Conservation (phyloP, 2,113 vertebrate genomes). For the Phrynosoma blainvillii region DNA sequence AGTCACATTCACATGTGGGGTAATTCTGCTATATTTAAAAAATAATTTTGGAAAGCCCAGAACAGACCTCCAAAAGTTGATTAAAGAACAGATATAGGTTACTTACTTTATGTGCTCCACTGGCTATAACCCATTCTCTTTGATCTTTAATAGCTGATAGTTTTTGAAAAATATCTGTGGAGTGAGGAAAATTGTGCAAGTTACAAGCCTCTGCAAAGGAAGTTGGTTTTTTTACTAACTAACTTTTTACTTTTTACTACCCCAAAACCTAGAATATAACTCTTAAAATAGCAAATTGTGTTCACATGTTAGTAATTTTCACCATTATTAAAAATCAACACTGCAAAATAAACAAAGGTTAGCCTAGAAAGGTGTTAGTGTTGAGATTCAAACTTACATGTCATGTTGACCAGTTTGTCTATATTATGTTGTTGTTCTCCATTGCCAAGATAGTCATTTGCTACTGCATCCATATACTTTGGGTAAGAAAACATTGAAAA, state of each 20-base stretch:
- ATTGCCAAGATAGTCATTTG: conserved; percentile 74
- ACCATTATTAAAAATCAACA: background rate
- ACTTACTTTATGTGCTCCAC: conserved; percentile 83
- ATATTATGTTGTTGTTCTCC: conserved; percentile 76
- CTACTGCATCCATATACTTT: conserved; percentile 83
- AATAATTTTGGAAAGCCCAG: background rate
- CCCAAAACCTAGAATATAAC: background rate
- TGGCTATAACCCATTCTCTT: conserved; percentile 80
- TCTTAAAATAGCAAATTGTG: background rate
- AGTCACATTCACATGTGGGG: background rate
- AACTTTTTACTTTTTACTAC: too few species aligned
- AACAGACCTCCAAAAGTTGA: background rate
- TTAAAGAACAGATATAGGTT: background rate
- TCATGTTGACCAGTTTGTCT: conserved; percentile 87
- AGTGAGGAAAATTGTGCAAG: conserved; percentile 43
- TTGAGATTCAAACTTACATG: conserved; percentile 76
- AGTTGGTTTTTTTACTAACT: background rate
- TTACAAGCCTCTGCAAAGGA: background rate
- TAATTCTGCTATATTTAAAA: background rate
- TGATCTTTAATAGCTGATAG: conserved; percentile 81
- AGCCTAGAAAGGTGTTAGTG: background rate
- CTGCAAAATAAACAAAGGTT: conserved; percentile 23
- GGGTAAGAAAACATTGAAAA: conserved; percentile 40
- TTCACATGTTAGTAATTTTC: conserved; percentile 5
- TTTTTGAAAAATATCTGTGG: conserved; percentile 89